Base-by-base conservation (phyloP, 2,797 vertebrate species). In the Tadarida brasiliensis region DNA sequence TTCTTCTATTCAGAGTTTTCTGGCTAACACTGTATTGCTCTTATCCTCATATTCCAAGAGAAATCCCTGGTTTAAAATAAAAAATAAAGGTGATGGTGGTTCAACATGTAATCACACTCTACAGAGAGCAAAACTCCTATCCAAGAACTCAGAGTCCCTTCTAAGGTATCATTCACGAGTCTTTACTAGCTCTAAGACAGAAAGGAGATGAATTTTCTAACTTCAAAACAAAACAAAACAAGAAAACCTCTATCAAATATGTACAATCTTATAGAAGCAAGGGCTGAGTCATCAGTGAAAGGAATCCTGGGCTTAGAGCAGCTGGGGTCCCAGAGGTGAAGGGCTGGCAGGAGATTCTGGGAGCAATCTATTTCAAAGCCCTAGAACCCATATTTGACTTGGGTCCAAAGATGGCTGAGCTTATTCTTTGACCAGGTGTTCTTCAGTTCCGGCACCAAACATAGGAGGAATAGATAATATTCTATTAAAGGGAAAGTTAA, bases 371-470 rank as follows among this genome's bases (percentile, higher is more conserved):
- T n/a, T 12, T n/a, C 92, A 54, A 39, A 61, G 61, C 96, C 61
- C 98, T 98, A 99, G 98, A 99, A 99, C 76, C 99, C 99, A 0
- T 99, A 99, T 98, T 99, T 99, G 97, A 99, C 99, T 98, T 99
- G 99, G 11, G 99, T 99, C 97, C 99, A 99, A 47, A 99, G 98
- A 39, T 99, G 98, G 49, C 99, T 99, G 57, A 99, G 97, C 97
- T 99, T 99, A 98, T 99, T 99, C 0, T 99, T 99, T 2, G 99
- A 99, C 99, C 99, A 99, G 0, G 91, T 99, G 97, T 99, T 99
- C 96, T 99, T 99, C 98, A 99, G 98, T 97, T 99, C 99, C 98
- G 99, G 97, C 9, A 5, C 14, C 51, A 74, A 61, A 85, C 24
- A 28, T 76, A 65, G 19, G 11, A 94, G 16, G 76, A 81, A 39